These are phyloP conservation scores for Balaenoptera acutorostrata DNA, from an alignment of 2,113 vertebrate genomes.

Conservation along the genomic window DNA sequence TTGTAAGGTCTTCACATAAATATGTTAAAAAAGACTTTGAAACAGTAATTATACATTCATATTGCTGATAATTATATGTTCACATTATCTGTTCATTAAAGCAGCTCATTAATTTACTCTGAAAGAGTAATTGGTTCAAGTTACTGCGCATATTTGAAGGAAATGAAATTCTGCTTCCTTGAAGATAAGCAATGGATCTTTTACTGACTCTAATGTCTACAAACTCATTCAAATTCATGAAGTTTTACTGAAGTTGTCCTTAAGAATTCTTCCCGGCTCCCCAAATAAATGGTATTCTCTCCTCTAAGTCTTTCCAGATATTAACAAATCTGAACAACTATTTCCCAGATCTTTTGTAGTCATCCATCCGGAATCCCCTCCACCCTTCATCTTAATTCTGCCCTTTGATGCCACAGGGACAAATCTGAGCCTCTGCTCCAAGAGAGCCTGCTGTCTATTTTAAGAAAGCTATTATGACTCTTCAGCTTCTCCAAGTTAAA, in stretches of 20 bases:
- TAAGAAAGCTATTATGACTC: neutral
- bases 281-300: conserved; percentile 12
- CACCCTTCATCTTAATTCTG: neutral
- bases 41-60: conserved; percentile 55
- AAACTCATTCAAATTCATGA: conserved; percentile 41
- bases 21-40: conserved; percentile 32
- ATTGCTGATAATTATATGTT: conserved; percentile 56
- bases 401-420: neutral
- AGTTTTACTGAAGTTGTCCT: conserved; percentile 11
- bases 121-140: conserved; percentile 58
- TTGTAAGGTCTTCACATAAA: conserved; percentile 41
- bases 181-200: conserved; percentile 47
- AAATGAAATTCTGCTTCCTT: conserved; percentile 39
- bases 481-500: neutral
- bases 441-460: neutral
- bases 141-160: conserved; percentile 51
- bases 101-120: conserved; percentile 53
- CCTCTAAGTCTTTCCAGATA: neutral
- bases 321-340: neutral
- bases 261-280: neutral
- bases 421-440: neutral
- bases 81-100: conserved; percentile 67
- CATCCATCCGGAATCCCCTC: neutral
- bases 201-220: neutral
- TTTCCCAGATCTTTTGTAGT: neutral